Base-by-base conservation (phyloP, 2,888 invertebrate genomes). In the Ariolimax columbianus region DNA sequence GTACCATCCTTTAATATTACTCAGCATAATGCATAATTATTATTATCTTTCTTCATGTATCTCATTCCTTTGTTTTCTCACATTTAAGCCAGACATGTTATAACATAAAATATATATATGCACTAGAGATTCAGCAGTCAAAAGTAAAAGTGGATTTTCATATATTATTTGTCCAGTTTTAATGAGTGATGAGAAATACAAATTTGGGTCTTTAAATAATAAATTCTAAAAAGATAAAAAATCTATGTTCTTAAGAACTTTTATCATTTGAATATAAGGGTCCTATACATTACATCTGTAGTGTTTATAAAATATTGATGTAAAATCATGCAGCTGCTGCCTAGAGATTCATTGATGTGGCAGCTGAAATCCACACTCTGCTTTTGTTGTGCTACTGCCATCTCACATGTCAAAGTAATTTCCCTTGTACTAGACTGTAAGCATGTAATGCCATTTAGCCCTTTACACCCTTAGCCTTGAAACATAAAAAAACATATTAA, bases 381-480 rank as follows among this genome's bases (percentile, higher is more conserved):
- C 84, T 63, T 79, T 84, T 84, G 77, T 79, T 70, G 36, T 84
- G 84, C 78, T 80, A n/a, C 55, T 79, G 84, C 79, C 79, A 80
- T 84, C 80, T 84, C 80, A 80, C 73, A 43, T 63, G 30, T 30
- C 33, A 68, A 3, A 55, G 14, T 23, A n/a, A n/a, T n/a, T n/a
- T n/a, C n/a, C n/a, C n/a, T n/a, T n/a, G n/a, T n/a, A n/a, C n/a
- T n/a, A n/a, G n/a, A n/a, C n/a, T n/a, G n/a, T n/a, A n/a, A n/a
- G n/a, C n/a, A n/a, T n/a, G n/a, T n/a, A n/a, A n/a, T n/a, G n/a
- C n/a, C n/a, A n/a, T n/a, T n/a, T n/a, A n/a, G n/a, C n/a, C n/a
- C n/a, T n/a, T n/a, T n/a, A n/a, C n/a, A n/a, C n/a, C n/a, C n/a
- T n/a, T n/a, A n/a, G n/a, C n/a, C n/a, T n/a, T n/a, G n/a, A n/a